phyloP scores from a whole-genome alignment of 37 sponge, comb jelly and placozoan species.

The Beroe ovata region DNA sequence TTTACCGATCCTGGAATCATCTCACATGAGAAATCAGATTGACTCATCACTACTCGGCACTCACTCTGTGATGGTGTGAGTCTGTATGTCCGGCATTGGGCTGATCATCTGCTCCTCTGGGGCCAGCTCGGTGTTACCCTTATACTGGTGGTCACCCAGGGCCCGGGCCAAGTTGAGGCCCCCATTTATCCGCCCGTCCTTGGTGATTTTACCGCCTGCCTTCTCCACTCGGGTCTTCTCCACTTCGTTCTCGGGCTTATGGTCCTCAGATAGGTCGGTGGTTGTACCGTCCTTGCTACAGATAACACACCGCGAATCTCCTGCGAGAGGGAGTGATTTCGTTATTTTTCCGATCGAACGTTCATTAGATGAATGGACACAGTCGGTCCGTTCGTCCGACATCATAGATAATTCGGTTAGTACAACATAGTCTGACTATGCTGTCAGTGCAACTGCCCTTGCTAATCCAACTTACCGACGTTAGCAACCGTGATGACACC shows the following conservation, averaged over 20 bases:
- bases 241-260: conserved; percentile 78
- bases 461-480: conserved; percentile 69
- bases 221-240: conserved; percentile 77
- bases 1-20: too few relatives aligned
- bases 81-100: conserved; percentile 80
- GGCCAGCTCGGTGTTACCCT: conserved; percentile 73
- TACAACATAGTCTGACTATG: too few relatives aligned
- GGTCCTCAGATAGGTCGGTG: conserved; percentile 80
- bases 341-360: too few relatives aligned
- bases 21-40: too few relatives aligned
- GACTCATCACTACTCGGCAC: too few relatives aligned
- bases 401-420: too few relatives aligned
- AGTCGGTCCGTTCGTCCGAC: too few relatives aligned
- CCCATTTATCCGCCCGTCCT: conserved; percentile 77
- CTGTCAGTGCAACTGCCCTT: too few relatives aligned
- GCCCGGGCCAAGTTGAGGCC: conserved; percentile 91
- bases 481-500: conserved; percentile 79
- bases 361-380: too few relatives aligned
- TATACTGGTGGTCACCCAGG: conserved; percentile 90
- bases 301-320: conserved; percentile 86
- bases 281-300: conserved; percentile 76
- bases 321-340: not conserved
- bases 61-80: conserved; percentile 33
- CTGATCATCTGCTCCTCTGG: conserved; percentile 89
- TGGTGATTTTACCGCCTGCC: conserved; percentile 83